These are phyloP conservation scores for Chaenocephalus aceratus DNA, from an alignment of 2,113 vertebrate genomes.

Conservation along the genomic window DNA sequence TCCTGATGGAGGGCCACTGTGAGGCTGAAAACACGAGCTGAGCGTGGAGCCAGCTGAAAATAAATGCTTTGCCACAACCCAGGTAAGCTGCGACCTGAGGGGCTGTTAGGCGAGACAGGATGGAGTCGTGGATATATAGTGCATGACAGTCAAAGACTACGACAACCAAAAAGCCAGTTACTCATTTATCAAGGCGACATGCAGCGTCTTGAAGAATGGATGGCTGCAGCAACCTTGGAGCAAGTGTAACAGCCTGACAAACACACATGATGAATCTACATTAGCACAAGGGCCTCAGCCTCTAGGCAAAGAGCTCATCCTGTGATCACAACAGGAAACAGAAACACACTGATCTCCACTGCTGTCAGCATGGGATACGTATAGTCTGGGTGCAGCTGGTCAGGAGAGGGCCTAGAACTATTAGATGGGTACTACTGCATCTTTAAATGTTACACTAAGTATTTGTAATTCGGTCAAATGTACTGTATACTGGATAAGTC, in stretches of 20 bases:
- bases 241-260: constrained; percentile 69
- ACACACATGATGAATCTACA: constrained; percentile 74
- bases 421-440: background rate
- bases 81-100: constrained; percentile 30
- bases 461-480: background rate
- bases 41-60: background rate
- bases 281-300: constrained; percentile 48
- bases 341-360: constrained; percentile 8
- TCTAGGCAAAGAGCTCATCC: constrained; percentile 23
- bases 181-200: constrained; percentile 77
- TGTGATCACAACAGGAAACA: constrained; percentile 14
- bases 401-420: background rate
- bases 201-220: constrained; percentile 72
- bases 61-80: background rate
- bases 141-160: constrained; percentile 57
- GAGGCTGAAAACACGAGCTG: constrained; percentile 19
- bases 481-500: no score
- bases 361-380: background rate
- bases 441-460: background rate
- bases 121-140: constrained; percentile 48
- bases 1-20: constrained; percentile 13
- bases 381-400: background rate
- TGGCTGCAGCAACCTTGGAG: constrained; percentile 75
- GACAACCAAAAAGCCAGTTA: constrained; percentile 47
- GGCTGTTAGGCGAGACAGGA: constrained; percentile 7